phyloP scores from a whole-genome alignment of 2,797 vertebrate species.

The Alcedo atthis region DNA sequence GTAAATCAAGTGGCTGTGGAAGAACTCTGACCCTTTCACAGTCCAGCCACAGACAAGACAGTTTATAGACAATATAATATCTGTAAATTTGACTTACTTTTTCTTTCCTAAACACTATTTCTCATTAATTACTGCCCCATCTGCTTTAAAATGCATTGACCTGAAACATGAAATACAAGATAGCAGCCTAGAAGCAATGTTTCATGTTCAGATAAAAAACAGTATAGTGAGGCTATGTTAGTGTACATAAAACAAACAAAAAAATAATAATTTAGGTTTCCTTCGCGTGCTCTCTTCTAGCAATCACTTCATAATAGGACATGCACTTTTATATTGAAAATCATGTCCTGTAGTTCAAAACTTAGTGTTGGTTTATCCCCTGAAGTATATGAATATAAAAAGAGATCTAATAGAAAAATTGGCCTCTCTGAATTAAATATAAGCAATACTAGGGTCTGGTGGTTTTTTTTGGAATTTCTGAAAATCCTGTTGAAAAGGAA shows the following conservation, averaged over 20 bases:
- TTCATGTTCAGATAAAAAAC: constrained; percentile 23
- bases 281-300: constrained; percentile 21
- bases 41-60: neutral
- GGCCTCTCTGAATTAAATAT: constrained; percentile 8
- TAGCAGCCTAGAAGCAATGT: constrained; percentile 41
- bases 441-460: neutral
- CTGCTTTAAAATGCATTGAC: constrained; percentile 67
- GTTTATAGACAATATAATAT: neutral
- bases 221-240: neutral
- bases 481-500: neutral
- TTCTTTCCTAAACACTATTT: constrained; percentile 52
- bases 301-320: constrained; percentile 36
- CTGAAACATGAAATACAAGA: constrained; percentile 43
- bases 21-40: neutral
- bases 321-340: constrained; percentile 32
- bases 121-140: constrained; percentile 63
- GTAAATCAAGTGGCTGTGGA: neutral
- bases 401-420: constrained; percentile 38
- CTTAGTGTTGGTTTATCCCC: neutral
- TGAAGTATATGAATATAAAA: constrained; percentile 42
- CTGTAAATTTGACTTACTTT: constrained; percentile 42
- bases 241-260: neutral
- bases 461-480: neutral
- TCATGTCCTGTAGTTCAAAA: constrained; percentile 1
- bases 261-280: neutral